Base-by-base conservation (phyloP, 2,888 invertebrate genomes). In the Leptothorax acervorum region DNA sequence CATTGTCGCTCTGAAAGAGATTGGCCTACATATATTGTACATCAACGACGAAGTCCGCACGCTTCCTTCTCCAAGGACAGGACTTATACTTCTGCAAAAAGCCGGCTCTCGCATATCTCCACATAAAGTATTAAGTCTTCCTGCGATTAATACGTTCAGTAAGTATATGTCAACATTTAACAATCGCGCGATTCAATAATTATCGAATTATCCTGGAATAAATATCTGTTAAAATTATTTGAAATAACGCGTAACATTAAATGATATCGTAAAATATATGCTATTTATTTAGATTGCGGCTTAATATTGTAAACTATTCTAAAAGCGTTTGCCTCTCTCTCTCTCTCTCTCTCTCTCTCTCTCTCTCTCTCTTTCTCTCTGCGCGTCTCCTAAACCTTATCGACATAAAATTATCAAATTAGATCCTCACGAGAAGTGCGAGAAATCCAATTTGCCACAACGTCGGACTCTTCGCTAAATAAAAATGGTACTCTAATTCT, bases 1-100 rank as follows among this genome's bases (percentile, higher is more conserved):
- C 60, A 82, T 82, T 82, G 55, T 68, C 78, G 74, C 65, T 48
- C 18, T 60, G 68, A 70, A 79, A 71, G 78, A 78, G 79, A 79
- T 71, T 79, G 79, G 79, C 79, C 79, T 79, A 79, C 60, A 71
- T 79, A 79, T 71, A 78, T 65, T 70, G 35, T 45, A 79, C 71
- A 35, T 60, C 71, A 66, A 23, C 18, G 75, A n/a, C n/a, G 18
- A 39, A 60, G 23, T 51, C 60, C 39, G 39, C 35, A 48, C 23
- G 39, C 48, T 79, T 79, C 48, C 60, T 51, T 18, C 18, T 60
- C 23, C 48, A 51, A 42, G 48, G 45, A 60, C 57, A 23, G 18
- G 35, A 39, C 18, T 42, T 60, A 28, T 28, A 51, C 11, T 2
- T 2, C 28, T 8, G 60, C 28, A 18, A 60, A 79, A 60, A 60